Evolutionary conservation across 2,797 vertebrate species (phyloP), one percentile per base, ranked within the genome.

Genomic region (Molossus alvarezi): DNA sequence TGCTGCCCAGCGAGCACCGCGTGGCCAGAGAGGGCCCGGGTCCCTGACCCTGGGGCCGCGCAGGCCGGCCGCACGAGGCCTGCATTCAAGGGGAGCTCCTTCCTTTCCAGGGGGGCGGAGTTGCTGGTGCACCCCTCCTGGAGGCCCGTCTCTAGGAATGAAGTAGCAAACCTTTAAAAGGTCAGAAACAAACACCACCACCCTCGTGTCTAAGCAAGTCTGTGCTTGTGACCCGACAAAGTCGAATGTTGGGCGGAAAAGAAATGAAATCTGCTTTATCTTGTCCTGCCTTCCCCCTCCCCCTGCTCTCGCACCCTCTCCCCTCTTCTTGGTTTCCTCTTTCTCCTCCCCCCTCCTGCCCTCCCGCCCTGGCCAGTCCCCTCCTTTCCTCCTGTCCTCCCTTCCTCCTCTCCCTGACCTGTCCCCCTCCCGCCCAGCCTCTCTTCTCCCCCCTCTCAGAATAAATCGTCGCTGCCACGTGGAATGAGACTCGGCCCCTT

Each of bases 1-100:
- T 53, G 3, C 29, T 3, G 9, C 13, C 23, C 17, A 3, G 0
- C 71, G 1, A 3, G 0, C 51, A 2, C 1, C 18, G 7, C 20
- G 12, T 1, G 0, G 9, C 25, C n/a, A 0, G 25, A 65, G 57
- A 72, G 14, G 18, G 10, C n/a, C 55, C 2, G 0, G n/a, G 9
- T 15, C 33, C 12, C 8, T 13, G 45, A n/a, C 8, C 27, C 13
- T 10, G 0, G 21, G 1, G 0, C 18, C 9, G 7, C 11, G 14
- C 1, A 0, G 76, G 75, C 37, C 88, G 27, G n/a, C n/a, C n/a
- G n/a, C n/a, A n/a, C 33, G 33, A 33, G 41, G 41, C 41, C 6
- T 45, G 14, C 64, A 9, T 33, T 67, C 65, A 18, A 17, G 3
- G 6, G 77, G 57, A 45, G 41, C 41, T 45, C 41, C 41, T 45